A percentile compares a stretch with the other conserved stretches of the same genome.
phyloP scores from a whole-genome alignment of 2,888 invertebrate genomes.

The Aphidoletes aphidimyza region DNA sequence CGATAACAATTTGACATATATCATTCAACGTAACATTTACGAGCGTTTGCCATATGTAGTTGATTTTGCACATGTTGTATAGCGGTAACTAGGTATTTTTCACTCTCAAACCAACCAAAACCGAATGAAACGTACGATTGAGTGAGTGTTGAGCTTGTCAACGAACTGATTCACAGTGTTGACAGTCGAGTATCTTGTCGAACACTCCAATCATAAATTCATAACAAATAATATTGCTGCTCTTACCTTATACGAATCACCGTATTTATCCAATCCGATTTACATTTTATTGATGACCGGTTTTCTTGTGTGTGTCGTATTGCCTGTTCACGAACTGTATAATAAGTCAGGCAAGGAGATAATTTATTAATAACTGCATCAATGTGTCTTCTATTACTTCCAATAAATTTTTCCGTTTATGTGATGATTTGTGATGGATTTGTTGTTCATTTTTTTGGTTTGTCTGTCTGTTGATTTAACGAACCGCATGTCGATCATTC shows the following conservation, averaged over 20 bases:
- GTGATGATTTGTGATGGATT: neutral
- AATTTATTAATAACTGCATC: slow-evolving; percentile 51
- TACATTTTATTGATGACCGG: slow-evolving; percentile 10
- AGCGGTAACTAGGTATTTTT: slow-evolving; percentile 7
- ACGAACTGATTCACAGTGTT: neutral
- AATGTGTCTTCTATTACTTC: slow-evolving; percentile 2
- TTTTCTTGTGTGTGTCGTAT: neutral
- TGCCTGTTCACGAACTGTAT: neutral
- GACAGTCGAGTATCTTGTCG: neutral
- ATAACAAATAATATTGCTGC: slow-evolving; percentile 34
- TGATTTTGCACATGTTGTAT: neutral
- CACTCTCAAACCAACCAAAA: too few species aligned
- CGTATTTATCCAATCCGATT: neutral
- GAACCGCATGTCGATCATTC: slow-evolving; percentile 13
- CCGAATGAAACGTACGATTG: too few species aligned
- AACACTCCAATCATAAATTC: slow-evolving; percentile 33
- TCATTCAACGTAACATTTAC: slow-evolving; percentile 18
- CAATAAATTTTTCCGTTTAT: slow-evolving; percentile 35
- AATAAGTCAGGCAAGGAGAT: neutral
- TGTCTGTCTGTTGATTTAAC: neutral
- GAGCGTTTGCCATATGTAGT: neutral
- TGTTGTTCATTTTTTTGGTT: too few species aligned
- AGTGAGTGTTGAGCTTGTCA: neutral
- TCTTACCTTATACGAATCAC: neutral
- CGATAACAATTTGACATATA: slow-evolving; percentile 53